Evolutionary conservation across 2,113 vertebrate genomes (phyloP), one percentile per base, ranked within the genome.

Genomic region (Notothenia rossii): DNA sequence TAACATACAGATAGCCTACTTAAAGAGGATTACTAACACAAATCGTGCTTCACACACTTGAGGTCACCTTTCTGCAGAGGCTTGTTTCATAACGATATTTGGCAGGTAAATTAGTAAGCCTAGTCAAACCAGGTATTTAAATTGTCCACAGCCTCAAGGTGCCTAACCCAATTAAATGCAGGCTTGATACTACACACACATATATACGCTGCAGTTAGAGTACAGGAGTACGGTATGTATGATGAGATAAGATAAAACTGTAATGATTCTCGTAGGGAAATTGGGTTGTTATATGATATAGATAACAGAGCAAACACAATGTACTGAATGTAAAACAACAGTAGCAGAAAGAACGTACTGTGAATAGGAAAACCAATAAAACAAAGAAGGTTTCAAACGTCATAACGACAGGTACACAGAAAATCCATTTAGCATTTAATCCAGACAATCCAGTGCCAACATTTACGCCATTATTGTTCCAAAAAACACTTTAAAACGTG

Each of bases 231-330:
- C 4, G n/a, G n/a, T 25, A 22, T 29, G 51, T 7, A 20, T 29
- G 29, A 79, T 75, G 50, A 75, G 65, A 78, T 82, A 6, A 88
- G 61, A 82, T 76, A 49, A 61, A 79, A 77, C 5, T 72, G 20
- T 79, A 56, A 66, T 12, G 53, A 85, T 80, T 75, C 33, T 56
- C 50, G 36, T 0, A 9, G 43, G 60, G 20, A 65, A 79, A 84
- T 13, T 46, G 50, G 29, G 22, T 60, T 53, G 10, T 29, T 58
- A 72, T 78, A 68, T 18, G 36, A 5, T 40, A 40, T 7, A 77
- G 69, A 79, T 67, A 71, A 77, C 45, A 73, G 22, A 5, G 33
- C 33, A 82, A 82, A 83, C 69, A 71, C 20, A 62, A 20, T 68
- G 22, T 55, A 73, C 22, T 45, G 25, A 48, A 67, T 49, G 29